phyloP scores from a whole-genome alignment of 2,113 vertebrate genomes.

The Clupea harengus region DNA sequence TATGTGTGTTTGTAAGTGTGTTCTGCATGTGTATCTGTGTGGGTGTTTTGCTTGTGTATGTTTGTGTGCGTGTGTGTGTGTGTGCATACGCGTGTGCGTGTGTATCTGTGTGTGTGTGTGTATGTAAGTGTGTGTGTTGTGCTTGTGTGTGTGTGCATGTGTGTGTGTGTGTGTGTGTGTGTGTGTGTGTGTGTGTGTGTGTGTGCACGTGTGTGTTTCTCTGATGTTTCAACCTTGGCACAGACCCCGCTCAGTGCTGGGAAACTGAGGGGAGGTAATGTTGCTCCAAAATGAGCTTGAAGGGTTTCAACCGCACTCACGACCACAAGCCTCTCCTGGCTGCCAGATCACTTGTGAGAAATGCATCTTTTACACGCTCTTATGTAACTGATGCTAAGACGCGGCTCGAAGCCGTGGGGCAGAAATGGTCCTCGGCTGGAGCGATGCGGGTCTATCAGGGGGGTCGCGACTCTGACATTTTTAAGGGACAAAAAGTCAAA shows the following conservation, averaged over 20 bases:
- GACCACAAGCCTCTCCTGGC: conserved; percentile 26
- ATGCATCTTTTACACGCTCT: not conserved
- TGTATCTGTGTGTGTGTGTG: not conserved
- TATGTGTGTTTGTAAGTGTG: not conserved
- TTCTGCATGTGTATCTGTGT: not conserved
- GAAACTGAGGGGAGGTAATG: conserved; percentile 21
- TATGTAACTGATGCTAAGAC: too few relatives aligned
- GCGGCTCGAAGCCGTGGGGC: too few relatives aligned
- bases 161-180: not conserved
- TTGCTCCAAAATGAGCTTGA: conserved; percentile 18
- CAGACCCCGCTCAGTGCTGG: conserved; percentile 13
- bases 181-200: conserved; percentile 7
- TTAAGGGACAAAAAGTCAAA: too few relatives aligned
- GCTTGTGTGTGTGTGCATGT: conserved; percentile 4
- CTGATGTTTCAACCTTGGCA: not conserved
- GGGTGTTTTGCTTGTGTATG: not conserved
- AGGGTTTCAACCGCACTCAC: not conserved
- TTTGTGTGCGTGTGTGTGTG: conserved; percentile 18
- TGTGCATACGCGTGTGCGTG: not conserved
- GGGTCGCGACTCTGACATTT: too few relatives aligned
- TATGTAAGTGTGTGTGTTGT: not conserved
- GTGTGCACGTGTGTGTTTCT: not conserved
- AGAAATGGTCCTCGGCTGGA: too few relatives aligned
- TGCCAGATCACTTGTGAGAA: not conserved
- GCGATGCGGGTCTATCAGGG: too few relatives aligned